Conservation (phyloP, 2,888 invertebrate species). For the Drosophila setosimentum region DNA sequence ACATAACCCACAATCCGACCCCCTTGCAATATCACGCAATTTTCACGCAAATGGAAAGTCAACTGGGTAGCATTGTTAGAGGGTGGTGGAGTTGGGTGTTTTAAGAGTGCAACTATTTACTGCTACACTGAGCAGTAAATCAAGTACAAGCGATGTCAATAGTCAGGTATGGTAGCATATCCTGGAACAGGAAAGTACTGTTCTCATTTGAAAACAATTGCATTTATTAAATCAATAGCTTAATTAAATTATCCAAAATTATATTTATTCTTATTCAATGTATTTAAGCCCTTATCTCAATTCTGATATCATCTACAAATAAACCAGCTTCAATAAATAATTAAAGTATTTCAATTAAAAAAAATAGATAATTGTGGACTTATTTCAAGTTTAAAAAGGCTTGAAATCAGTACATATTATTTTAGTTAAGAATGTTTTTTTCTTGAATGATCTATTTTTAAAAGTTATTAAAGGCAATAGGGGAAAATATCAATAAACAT, state of each 20-base stretch:
- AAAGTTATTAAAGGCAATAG: neutral
- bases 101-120: neutral
- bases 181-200: too few relatives aligned
- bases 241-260: too few relatives aligned
- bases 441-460: neutral
- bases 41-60: conserved; percentile 56
- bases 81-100: too few relatives aligned
- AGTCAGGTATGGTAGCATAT: neutral
- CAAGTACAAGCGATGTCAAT: neutral
- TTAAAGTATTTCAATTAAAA: neutral
- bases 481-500: neutral
- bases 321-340: neutral
- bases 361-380: too few relatives aligned
- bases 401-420: neutral
- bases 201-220: too few relatives aligned
- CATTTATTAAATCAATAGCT: too few relatives aligned
- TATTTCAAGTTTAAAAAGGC: too few relatives aligned
- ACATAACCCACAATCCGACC: neutral
- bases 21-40: conserved; percentile 38
- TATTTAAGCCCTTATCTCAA: neutral
- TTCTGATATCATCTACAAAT: neutral
- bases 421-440: neutral
- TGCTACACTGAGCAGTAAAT: conserved; percentile 1
- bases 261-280: neutral
- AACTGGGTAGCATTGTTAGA: neutral